Base-by-base conservation (phyloP, 2,113 vertebrate genomes). In the Toxostoma redivivum region DNA sequence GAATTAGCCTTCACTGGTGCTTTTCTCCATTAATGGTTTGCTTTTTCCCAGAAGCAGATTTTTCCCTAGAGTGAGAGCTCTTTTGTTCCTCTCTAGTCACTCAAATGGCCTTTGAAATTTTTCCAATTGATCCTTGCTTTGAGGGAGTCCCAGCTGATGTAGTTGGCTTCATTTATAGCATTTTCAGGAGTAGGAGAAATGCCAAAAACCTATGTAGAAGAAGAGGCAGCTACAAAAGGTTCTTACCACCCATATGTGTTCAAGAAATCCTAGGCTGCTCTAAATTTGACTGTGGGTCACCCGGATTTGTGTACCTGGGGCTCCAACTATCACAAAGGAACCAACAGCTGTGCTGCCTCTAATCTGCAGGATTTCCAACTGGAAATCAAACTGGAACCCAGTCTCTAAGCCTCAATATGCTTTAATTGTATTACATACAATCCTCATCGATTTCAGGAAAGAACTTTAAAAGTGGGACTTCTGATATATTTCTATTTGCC, bases 61-160 rank as follows among this genome's bases (percentile, higher is more conserved):
- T 83, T 69, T 76, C 91, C 81, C 58, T 31, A 17, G 65, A 79
- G 94, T 86, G 17, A 58, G 53, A 82, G 45, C 47, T 45, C 65
- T 86, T 94, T 96, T 95, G 90, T 93, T 90, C 76, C 37, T 78
- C 60, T 88, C 80, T 35, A 45, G 67, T 65, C 80, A 23, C 87
- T 86, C 62, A 85, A 92, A 93, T 27, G 51, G 65, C 90, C 92
- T 95, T 94, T 90, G 92, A 94, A 94, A 90, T 82, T 71, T 74
- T 85, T 95, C 95, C 93, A 96, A 83, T 54, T 93, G 90, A 94
- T 96, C 90, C 77, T 86, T 92, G 90, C 82, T 94, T 92, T 94
- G 79, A 96, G 76, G 88, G 71, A 64, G 88, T 78, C 88, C 92
- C 93, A 95, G 93, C 90, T 94, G 93, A 95, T 86, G 79, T 42